Evolutionary conservation across 1,140 invertebrate genomes (phyloP), one percentile per base, ranked within the genome.

Genomic region (Oscheius sp.): DNA sequence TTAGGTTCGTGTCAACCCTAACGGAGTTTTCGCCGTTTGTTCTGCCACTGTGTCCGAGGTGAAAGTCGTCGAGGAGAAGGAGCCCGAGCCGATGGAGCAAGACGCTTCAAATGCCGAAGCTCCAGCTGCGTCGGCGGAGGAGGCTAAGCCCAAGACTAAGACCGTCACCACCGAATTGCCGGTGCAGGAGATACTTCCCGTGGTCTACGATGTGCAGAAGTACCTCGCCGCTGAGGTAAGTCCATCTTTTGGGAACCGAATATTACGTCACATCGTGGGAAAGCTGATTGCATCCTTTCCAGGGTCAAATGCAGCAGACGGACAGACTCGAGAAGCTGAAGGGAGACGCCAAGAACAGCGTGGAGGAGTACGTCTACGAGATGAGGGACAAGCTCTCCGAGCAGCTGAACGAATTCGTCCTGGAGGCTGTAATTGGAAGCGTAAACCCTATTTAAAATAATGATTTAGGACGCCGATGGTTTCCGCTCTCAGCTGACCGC

Each of bases 331-430:
- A 98, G 86, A 96, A 95, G 79, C 93, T 97, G 84, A 89, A 93
- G 61, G 90, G 92, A 20, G 94, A 98, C 86, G 93, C 92, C 0
- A 91, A 94, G 79, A 99, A 99, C 87, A 91, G 93, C 2, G 88
- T 99, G 0, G 96, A 99, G 86, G 96, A 99, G 86, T 99, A 97
- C 82, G 92, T 99, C 20, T 99, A 99, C 84, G 94, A 97, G 77
- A 88, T 96, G 83, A 88, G 96, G 66, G 90, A 91, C 29, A 93
- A 94, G 84, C 80, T 95, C 18, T 88, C 86, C 4, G 91, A 90
- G 68, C 88, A 91, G 29, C 87, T 94, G 28, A 90, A 90, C 67
- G 87, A 55, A 4, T 55, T 13, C 23, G 49, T 55, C 4, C 4
- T 4, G 7, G 49, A 55, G 23, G 7, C 49, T 55, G 49, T 45